Percentiles rank a stretch among this genome's conserved stretches.
Evolutionary conservation across 2,113 vertebrate species (phyloP).

Genomic region (Limnothrissa miodon): DNA sequence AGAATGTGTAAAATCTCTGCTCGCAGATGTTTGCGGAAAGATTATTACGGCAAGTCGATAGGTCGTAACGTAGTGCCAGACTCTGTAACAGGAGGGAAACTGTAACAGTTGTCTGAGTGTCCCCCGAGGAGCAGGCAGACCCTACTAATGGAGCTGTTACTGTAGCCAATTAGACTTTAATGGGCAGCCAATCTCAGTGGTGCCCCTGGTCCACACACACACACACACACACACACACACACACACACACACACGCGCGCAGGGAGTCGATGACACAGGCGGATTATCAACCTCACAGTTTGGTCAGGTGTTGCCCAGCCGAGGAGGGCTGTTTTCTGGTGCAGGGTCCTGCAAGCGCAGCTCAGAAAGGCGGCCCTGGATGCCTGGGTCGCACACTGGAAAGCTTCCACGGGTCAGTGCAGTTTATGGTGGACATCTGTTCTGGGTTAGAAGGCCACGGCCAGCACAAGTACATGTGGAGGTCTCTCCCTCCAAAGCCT

Average conservation of each 20-base stretch:
- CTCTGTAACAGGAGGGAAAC: conserved; percentile 79
- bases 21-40: conserved; percentile 70
- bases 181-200: conserved; percentile 77
- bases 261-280: conserved; percentile 65
- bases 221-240: too few relatives aligned
- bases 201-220: conserved; percentile 64
- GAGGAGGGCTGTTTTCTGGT: conserved; percentile 37
- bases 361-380: conserved; percentile 27
- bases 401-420: conserved; percentile 77
- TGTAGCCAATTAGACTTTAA: conserved; percentile 80
- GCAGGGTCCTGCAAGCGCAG: conserved; percentile 38
- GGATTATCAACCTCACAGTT: conserved; percentile 75
- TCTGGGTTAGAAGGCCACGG: conserved; percentile 79
- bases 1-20: conserved; percentile 60
- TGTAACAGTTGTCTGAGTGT: conserved; percentile 74
- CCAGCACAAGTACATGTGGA: conserved; percentile 78
- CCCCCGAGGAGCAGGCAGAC: conserved; percentile 75
- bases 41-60: conserved; percentile 65
- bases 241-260: conserved; percentile 67
- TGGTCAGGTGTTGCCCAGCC: conserved; percentile 87
- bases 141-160: conserved; percentile 81
- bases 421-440: conserved; percentile 90
- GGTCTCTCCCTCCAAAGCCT: conserved; percentile 79
- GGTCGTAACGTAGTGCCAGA: conserved; percentile 64
- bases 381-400: conserved; percentile 67